These are phyloP conservation scores for Rotaria macrura DNA, from an alignment of 2,888 invertebrate species.

Conservation along the genomic window DNA sequence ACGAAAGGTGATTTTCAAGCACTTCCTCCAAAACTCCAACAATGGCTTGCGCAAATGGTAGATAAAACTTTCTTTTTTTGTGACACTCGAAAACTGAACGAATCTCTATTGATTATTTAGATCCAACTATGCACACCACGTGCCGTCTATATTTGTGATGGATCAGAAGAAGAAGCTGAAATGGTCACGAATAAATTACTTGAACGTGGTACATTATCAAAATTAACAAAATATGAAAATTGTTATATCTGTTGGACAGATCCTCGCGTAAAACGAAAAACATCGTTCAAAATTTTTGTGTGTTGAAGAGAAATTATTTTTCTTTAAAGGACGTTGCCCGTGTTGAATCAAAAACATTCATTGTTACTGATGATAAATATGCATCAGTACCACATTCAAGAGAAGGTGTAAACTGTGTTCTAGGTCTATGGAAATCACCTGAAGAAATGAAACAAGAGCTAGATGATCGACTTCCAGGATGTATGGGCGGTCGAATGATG, in stretches of 20 bases:
- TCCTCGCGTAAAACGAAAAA: background rate
- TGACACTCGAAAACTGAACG: too few relatives aligned
- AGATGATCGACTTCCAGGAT: conserved; percentile 71
- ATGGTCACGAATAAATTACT: conserved; percentile 64
- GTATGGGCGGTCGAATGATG: conserved; percentile 70
- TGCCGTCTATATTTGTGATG: conserved; percentile 81
- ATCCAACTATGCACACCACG: conserved; percentile 73
- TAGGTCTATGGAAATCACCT: conserved; percentile 87
- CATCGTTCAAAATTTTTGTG: background rate
- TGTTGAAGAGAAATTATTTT: conserved; percentile 60
- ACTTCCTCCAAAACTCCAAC: background rate
- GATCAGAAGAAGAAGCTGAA: conserved; percentile 69
- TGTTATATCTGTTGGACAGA: background rate
- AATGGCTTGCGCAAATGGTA: background rate
- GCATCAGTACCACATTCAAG: conserved; percentile 72
- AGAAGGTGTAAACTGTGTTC: conserved; percentile 64
- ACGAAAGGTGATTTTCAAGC: background rate
- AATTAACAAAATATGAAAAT: background rate
- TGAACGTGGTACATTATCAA: conserved; percentile 59
- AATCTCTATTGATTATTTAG: conserved; percentile 47
- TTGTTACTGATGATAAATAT: conserved; percentile 68
- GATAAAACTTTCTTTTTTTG: background rate
- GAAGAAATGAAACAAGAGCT: conserved; percentile 69
- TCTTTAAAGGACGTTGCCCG: conserved; percentile 73
- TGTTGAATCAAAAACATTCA: conserved; percentile 89